A percentile compares a stretch with the other conserved stretches of the same genome.
Conservation (phyloP, 2,113 vertebrate species). For the Pipra filicauda region DNA sequence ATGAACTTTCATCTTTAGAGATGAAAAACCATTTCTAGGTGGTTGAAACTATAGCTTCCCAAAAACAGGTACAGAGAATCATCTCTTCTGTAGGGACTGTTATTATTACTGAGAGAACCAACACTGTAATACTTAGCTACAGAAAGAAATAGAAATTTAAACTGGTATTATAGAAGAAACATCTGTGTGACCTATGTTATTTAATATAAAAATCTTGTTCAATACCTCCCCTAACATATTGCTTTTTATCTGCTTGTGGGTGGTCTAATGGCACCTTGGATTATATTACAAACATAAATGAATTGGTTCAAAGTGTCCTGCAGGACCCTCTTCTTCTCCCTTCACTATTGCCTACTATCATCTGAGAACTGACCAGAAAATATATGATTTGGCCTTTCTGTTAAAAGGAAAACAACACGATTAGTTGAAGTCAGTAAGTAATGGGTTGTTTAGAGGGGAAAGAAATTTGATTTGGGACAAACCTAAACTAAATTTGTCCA, state of each 20-base stretch:
- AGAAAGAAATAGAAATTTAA: slow-evolving; percentile 13
- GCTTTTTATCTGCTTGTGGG: slow-evolving; percentile 30
- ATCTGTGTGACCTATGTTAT: background rate
- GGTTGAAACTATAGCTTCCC: background rate
- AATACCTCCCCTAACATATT: background rate
- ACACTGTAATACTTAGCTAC: background rate
- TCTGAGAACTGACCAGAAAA: background rate
- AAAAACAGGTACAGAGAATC: background rate
- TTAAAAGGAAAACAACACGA: background rate
- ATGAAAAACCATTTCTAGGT: background rate
- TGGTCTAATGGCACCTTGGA: background rate
- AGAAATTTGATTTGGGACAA: background rate
- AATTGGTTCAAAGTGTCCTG: background rate
- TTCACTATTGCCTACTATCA: background rate
- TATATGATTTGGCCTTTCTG: background rate
- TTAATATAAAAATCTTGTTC: slow-evolving; percentile 4
- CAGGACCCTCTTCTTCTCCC: background rate
- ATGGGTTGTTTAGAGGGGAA: background rate
- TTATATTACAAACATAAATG: background rate
- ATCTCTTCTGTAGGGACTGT: background rate
- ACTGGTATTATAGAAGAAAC: background rate
- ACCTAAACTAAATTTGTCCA: background rate
- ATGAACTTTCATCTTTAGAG: background rate
- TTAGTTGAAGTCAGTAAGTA: background rate
- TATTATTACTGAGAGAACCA: background rate